Evolutionary conservation across 2,797 vertebrate species (phyloP), one percentile per base, ranked within the genome.

Genomic region (Microchirus variegatus): DNA sequence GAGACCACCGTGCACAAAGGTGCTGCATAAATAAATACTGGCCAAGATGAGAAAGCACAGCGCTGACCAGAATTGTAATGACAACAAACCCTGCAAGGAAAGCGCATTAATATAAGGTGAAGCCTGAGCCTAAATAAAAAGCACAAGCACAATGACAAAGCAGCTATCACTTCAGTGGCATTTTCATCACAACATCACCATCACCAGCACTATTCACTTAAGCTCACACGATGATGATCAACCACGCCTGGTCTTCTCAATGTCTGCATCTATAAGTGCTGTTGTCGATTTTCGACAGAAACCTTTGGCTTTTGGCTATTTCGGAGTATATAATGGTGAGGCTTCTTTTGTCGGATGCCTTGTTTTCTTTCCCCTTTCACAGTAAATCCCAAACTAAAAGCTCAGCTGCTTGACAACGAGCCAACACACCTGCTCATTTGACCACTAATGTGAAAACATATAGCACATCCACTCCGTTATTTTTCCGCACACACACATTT

Each of bases 11-110:
- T 45, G 53, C 14, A 43, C 12, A 43, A 53, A 70, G 70, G 48
- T 49, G 46, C 55, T 31, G 5, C 5, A 59, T 5, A 49, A 31
- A 49, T 15, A 13, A 60, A 38, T 42, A 12, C 12, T 15, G 7
- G 7, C 22, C 35, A 31, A 49, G 63, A 74, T 38, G 67, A 59
- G 57, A 58, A 54, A 9, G 43, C 15, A 16, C 14, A 4, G 26
- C 15, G 0, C 54, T 51, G 75, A 65, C 41, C 49, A 47, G 57
- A 78, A 81, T 69, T 53, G 31, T 54, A 58, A 78, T 52, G 48
- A 18, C 13, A 17, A 53, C n/a, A n/a, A 0, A 53, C 6, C 53
- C 47, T 10, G 22, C 0, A 12, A 60, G 18, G 17, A 48, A 26
- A 26, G 48, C 5, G 22, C 35, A 70, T n/a, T n/a, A n/a, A n/a